Evolutionary conservation across 92 coral and sea anemone species (phyloP).

Genomic region (Zoanthus sociatus): DNA sequence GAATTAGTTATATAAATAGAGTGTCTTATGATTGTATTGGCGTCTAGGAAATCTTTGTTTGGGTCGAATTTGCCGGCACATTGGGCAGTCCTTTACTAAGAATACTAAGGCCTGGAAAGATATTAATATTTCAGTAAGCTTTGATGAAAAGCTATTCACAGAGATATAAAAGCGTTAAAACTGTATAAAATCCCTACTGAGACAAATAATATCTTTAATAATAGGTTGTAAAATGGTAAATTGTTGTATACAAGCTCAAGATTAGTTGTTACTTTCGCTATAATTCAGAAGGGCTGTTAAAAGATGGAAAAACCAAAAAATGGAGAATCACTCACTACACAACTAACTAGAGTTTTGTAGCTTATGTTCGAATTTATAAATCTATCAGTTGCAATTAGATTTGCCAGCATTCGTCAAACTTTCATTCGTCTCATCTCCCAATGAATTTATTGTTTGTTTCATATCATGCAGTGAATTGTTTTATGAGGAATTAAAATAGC

Average conservation of each 20-base stretch:
- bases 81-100: slow-evolving; percentile 23
- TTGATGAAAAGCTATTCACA: slow-evolving; percentile 62
- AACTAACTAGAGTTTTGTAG: neutral
- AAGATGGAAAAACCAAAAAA: neutral
- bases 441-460: neutral
- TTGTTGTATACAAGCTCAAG: slow-evolving; percentile 23
- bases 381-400: neutral
- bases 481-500: neutral
- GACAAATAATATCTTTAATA: slow-evolving; percentile 27
- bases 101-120: slow-evolving; percentile 52
- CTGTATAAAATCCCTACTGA: slow-evolving; percentile 45
- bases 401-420: neutral
- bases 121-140: slow-evolving; percentile 70
- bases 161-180: slow-evolving; percentile 56
- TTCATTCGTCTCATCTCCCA: neutral
- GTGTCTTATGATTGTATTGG: slow-evolving; percentile 18
- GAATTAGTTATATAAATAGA: neutral
- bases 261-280: slow-evolving; percentile 20
- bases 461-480: slow-evolving; percentile 6
- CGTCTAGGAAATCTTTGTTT: slow-evolving; percentile 36
- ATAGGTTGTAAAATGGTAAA: slow-evolving; percentile 36
- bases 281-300: neutral
- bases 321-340: neutral
- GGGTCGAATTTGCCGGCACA: slow-evolving; percentile 15
- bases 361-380: neutral